Conservation (phyloP, 2,797 vertebrate species). For the Enteromius paludinosus region DNA sequence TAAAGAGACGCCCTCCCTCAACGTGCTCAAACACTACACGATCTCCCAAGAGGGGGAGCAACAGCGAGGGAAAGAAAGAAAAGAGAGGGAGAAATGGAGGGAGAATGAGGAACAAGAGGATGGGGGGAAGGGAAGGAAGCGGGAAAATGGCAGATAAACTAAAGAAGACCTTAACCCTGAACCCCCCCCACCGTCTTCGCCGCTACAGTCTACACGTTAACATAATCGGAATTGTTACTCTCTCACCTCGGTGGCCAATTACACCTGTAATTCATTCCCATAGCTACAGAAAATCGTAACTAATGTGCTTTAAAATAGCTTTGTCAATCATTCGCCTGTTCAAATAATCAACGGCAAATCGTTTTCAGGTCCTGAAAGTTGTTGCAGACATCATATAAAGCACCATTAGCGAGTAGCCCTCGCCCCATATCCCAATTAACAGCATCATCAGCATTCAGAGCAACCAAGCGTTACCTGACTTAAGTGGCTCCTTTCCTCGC, state of each 20-base stretch:
- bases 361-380: slow-evolving; percentile 61
- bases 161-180: slow-evolving; percentile 7
- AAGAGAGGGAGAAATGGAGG: slow-evolving; percentile 35
- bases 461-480: slow-evolving; percentile 65
- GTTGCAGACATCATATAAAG: slow-evolving; percentile 55
- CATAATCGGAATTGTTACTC: slow-evolving; percentile 27
- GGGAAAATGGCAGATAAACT: slow-evolving; percentile 5
- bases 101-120: slow-evolving; percentile 2
- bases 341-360: slow-evolving; percentile 47
- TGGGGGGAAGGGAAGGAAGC: not conserved
- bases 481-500: slow-evolving; percentile 65
- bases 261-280: slow-evolving; percentile 28
- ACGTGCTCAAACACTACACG: slow-evolving; percentile 37
- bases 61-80: slow-evolving; percentile 24
- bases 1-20: slow-evolving; percentile 35
- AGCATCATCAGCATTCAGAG: slow-evolving; percentile 66
- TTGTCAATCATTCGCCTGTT: slow-evolving; percentile 50
- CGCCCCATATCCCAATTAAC: slow-evolving; percentile 72
- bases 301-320: slow-evolving; percentile 58
- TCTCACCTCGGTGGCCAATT: slow-evolving; percentile 7
- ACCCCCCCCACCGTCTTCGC: not conserved
- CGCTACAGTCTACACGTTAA: not conserved
- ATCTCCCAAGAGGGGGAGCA: slow-evolving; percentile 24
- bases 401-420: slow-evolving; percentile 59
- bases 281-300: slow-evolving; percentile 24